Conservation (phyloP, 2,797 vertebrate species). For the Esox masquinongy region DNA sequence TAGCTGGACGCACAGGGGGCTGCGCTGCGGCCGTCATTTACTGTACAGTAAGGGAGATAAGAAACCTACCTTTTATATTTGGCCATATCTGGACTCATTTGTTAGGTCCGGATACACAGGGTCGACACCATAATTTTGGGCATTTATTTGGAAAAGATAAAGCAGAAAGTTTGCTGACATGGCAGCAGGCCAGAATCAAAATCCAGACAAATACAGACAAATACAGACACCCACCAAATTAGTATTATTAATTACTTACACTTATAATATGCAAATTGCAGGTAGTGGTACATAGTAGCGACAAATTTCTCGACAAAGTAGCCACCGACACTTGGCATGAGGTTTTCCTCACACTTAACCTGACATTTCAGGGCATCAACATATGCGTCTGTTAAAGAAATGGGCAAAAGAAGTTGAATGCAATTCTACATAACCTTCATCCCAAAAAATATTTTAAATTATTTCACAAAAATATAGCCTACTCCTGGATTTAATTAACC, state of each 20-base stretch:
- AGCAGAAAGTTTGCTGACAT: background rate
- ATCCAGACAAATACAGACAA: background rate
- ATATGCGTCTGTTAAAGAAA: conserved; percentile 71
- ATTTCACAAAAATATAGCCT: background rate
- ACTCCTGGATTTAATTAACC: background rate
- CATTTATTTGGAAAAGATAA: background rate
- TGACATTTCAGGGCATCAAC: conserved; percentile 80
- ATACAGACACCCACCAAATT: background rate
- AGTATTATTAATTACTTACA: conserved; percentile 66
- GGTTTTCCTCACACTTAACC: conserved; percentile 79
- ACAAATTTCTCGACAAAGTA: conserved; percentile 88
- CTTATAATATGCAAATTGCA: conserved; percentile 89
- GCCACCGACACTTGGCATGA: conserved; percentile 86
- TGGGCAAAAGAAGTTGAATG: background rate
- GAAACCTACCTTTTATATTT: background rate
- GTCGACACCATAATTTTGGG: background rate
- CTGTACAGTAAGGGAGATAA: conserved; percentile 53
- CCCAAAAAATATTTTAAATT: background rate
- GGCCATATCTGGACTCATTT: background rate
- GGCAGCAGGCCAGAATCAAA: background rate
- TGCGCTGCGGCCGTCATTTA: conserved; percentile 82
- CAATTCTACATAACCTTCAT: background rate
- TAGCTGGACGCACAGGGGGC: conserved; percentile 85
- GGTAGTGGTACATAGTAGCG: conserved; percentile 90
- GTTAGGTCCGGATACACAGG: background rate